A percentile compares a stretch with the other conserved stretches of the same genome.
phyloP scores from a whole-genome alignment of 2,888 invertebrate species.

The Biston betularia region DNA sequence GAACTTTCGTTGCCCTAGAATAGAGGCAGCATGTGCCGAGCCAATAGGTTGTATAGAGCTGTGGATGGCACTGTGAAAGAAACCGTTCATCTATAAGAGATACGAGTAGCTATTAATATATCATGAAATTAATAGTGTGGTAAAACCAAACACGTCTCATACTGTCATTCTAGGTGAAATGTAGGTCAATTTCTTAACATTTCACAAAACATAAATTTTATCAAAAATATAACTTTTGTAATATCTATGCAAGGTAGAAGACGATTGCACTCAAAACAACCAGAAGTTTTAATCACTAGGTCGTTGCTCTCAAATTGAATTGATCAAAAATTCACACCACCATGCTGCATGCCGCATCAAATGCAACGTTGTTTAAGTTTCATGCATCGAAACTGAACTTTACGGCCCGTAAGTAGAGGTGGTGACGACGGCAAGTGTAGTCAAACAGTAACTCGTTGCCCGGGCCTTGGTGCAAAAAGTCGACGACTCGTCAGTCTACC shows the following conservation, averaged over 20 bases:
- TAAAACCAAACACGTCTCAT: conserved; percentile 14
- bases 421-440: conserved; percentile 43
- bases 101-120: conserved; percentile 16
- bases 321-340: conserved; percentile 51
- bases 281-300: conserved; percentile 39
- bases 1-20: conserved; percentile 65
- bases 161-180: background rate
- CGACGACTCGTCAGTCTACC: conserved; percentile 66
- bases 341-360: conserved; percentile 51
- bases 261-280: conserved; percentile 10
- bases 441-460: conserved; percentile 54
- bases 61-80: conserved; percentile 23
- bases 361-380: conserved; percentile 35
- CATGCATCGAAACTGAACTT: conserved; percentile 49
- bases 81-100: conserved; percentile 19
- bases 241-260: background rate
- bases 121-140: conserved; percentile 7
- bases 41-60: conserved; percentile 16
- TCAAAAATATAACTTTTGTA: background rate
- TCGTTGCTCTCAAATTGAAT: conserved; percentile 53
- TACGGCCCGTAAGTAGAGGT: conserved; percentile 47
- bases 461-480: conserved; percentile 67
- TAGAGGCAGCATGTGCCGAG: conserved; percentile 26
- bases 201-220: background rate
- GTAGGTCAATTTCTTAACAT: conserved; percentile 4